Percentiles rank a stretch among this genome's conserved stretches.
These are phyloP conservation scores for Ambastaia sidthimunki DNA, from an alignment of 2,797 vertebrate genomes.

Conservation along the genomic window DNA sequence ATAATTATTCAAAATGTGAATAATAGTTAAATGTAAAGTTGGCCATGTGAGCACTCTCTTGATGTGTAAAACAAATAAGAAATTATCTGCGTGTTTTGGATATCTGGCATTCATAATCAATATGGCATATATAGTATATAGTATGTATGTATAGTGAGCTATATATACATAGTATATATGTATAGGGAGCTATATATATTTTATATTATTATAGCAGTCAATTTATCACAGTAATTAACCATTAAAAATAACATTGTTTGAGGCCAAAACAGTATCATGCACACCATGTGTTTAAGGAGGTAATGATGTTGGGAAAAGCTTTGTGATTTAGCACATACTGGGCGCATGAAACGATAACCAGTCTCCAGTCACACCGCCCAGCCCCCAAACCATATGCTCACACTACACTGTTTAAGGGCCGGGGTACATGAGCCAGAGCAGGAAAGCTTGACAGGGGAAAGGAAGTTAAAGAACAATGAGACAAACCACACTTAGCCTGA, in stretches of 20 bases:
- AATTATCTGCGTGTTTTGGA: too few species aligned
- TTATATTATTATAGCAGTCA: too few species aligned
- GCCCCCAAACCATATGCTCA: constrained; percentile 39
- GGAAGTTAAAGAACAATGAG: constrained; percentile 76
- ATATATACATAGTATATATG: too few species aligned
- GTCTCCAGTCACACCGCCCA: constrained; percentile 19
- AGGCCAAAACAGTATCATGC: constrained; percentile 1
- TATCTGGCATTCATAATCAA: too few species aligned
- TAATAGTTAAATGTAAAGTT: too few species aligned
- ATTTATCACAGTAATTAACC: constrained; percentile 18
- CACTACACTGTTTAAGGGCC: neutral
- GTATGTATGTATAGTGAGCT: too few species aligned
- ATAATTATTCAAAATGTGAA: too few species aligned
- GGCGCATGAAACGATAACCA: constrained; percentile 42
- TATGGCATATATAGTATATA: too few species aligned
- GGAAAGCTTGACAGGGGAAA: constrained; percentile 64
- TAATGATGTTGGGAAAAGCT: constrained; percentile 51
- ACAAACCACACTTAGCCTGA: constrained; percentile 26
- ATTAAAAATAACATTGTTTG: constrained; percentile 9
- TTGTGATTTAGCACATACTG: constrained; percentile 22
- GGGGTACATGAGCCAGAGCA: constrained; percentile 42
- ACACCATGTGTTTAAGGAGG: constrained; percentile 30
- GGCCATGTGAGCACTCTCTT: too few species aligned
- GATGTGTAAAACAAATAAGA: too few species aligned
- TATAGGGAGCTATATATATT: too few species aligned